These are phyloP conservation scores for Blastobasis lacticolella DNA, from an alignment of 2,888 invertebrate genomes.

Conservation along the genomic window DNA sequence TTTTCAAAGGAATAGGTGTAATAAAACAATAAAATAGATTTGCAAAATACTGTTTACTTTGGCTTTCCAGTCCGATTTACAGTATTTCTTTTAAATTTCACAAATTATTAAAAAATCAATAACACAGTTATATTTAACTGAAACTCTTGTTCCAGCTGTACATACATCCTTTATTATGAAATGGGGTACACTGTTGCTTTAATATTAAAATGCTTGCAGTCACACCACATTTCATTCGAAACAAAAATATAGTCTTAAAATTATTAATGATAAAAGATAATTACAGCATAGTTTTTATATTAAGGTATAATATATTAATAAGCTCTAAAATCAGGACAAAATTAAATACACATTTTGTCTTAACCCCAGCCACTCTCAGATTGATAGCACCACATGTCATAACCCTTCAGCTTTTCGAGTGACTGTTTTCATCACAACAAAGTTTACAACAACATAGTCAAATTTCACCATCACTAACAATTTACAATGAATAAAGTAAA, in stretches of 20 bases:
- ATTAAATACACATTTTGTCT: conserved; percentile 61
- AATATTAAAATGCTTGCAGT: conserved; percentile 27
- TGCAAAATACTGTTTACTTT: conserved; percentile 74
- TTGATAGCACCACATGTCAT: conserved; percentile 65
- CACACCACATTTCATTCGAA: conserved; percentile 33
- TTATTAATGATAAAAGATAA: conserved; percentile 54
- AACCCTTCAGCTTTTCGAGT: conserved; percentile 41
- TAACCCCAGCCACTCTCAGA: conserved; percentile 56
- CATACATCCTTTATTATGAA: conserved; percentile 43
- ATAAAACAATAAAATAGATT: conserved; percentile 28
- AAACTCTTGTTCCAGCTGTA: conserved; percentile 54
- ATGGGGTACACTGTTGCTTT: conserved; percentile 28
- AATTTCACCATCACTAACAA: conserved; percentile 18
- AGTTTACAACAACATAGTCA: conserved; percentile 17
- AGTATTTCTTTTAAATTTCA: conserved; percentile 64
- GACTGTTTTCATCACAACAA: conserved; percentile 35
- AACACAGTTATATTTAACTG: conserved; percentile 62
- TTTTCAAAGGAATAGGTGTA: neutral
- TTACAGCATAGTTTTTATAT: conserved; percentile 64
- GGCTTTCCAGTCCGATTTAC: conserved; percentile 72
- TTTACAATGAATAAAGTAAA: conserved; percentile 26
- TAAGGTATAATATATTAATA: conserved; percentile 66
- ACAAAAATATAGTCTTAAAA: conserved; percentile 59
- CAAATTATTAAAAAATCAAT: conserved; percentile 53
- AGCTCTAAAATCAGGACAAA: conserved; percentile 71